phyloP scores from a whole-genome alignment of 2,113 vertebrate species.

The Hystrix cristata region DNA sequence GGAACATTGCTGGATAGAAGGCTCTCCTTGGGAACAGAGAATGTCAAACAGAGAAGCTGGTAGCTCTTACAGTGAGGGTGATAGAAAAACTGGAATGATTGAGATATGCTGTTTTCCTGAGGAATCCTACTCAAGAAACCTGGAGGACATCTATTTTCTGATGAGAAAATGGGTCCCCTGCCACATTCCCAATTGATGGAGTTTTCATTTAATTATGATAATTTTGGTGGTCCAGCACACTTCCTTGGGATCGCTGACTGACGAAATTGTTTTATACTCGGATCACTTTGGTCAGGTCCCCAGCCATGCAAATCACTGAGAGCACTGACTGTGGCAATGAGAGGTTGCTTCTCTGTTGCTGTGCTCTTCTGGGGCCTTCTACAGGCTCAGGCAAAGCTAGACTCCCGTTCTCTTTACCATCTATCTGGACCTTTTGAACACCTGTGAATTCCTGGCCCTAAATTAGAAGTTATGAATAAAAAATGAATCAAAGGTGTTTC shows the following conservation, averaged over 20 bases:
- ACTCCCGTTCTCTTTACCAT: background rate
- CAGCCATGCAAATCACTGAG: background rate
- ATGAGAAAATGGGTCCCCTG: background rate
- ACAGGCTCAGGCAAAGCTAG: background rate
- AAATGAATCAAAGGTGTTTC: background rate
- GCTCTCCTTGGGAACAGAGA: background rate
- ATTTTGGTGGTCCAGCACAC: rapidly evolving
- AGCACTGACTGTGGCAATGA: background rate
- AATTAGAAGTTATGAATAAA: background rate
- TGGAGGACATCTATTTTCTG: background rate
- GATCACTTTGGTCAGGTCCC: background rate
- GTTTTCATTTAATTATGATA: background rate
- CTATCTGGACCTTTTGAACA: background rate
- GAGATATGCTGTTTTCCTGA: background rate
- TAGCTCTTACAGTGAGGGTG: background rate
- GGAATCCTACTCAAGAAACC: background rate
- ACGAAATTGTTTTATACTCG: background rate
- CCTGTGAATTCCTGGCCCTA: background rate
- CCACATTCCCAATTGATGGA: background rate
- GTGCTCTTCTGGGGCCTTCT: background rate
- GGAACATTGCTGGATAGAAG: too few species aligned
- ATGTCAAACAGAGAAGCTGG: background rate
- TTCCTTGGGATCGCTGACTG: background rate
- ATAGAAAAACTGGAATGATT: background rate
- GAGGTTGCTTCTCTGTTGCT: background rate